phyloP scores from a whole-genome alignment of 2,797 vertebrate genomes.

The Pseudocheirus occidentalis region DNA sequence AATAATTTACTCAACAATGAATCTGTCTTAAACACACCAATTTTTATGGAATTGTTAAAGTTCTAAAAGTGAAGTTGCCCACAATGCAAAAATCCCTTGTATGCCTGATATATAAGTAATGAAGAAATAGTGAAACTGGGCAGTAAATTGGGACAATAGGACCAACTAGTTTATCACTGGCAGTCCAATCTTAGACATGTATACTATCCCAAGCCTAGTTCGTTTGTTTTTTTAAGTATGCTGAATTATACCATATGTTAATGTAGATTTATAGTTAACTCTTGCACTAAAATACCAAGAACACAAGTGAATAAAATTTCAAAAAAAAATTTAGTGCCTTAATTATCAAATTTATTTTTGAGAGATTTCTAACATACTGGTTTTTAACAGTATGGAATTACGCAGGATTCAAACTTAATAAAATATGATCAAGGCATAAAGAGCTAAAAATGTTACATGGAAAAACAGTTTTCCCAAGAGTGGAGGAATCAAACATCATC shows the following conservation, averaged over 20 bases:
- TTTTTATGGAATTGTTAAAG: background rate
- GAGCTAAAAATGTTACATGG: background rate
- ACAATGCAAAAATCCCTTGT: no score
- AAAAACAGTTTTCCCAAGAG: slow-evolving; percentile 28
- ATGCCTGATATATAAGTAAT: background rate
- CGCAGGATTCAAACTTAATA: background rate
- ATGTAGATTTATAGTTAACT: background rate
- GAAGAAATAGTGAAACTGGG: background rate
- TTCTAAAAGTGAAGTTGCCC: background rate
- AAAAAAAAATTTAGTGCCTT: background rate
- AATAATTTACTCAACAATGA: background rate
- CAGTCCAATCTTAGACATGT: background rate
- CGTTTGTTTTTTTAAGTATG: background rate
- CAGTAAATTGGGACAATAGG: background rate
- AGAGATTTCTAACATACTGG: background rate
- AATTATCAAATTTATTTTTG: background rate
- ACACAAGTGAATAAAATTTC: background rate
- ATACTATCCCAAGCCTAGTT: background rate
- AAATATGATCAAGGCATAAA: background rate
- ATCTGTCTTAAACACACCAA: background rate
- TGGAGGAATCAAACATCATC: background rate
- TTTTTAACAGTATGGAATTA: background rate
- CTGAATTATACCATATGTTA: background rate
- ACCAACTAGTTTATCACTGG: background rate
- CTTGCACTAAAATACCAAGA: background rate